Evolutionary conservation across 1,140 invertebrate species (phyloP).

Genomic region (Drosophila bocqueti): DNA sequence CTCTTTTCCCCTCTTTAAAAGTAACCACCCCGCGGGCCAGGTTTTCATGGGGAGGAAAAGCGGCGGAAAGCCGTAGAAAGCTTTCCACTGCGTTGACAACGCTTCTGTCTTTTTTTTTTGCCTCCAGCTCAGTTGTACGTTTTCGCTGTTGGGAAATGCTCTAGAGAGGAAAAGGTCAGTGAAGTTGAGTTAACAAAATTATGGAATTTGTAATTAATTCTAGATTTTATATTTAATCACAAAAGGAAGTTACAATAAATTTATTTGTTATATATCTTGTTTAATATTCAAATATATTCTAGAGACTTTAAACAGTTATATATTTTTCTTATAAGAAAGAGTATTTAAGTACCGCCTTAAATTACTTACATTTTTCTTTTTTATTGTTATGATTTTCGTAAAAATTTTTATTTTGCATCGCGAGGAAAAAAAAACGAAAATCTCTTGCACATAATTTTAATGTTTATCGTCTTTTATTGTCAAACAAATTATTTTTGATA

Average conservation of each 20-base stretch:
- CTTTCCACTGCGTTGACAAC: constrained; percentile 34
- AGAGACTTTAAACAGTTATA: background rate
- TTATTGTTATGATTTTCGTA: constrained; percentile 46
- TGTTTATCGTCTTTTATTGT: constrained; percentile 85
- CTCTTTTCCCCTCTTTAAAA: constrained; percentile 12
- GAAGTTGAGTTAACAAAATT: background rate
- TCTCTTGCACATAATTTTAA: constrained; percentile 83
- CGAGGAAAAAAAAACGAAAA: constrained; percentile 39
- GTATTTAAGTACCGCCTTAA: background rate
- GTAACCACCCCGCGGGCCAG: constrained; percentile 49
- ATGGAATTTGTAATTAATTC: background rate
- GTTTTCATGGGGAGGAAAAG: constrained; percentile 17
- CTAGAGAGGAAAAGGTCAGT: background rate
- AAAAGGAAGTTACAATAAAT: background rate
- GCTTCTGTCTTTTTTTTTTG: constrained; percentile 7
- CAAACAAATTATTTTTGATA: constrained; percentile 85
- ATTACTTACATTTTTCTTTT: background rate
- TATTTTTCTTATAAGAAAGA: constrained; percentile 4
- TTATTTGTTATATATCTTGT: background rate
- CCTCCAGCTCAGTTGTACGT: background rate
- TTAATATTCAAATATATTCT: background rate
- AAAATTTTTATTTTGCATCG: constrained; percentile 13
- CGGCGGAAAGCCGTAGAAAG: constrained; percentile 14
- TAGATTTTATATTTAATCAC: background rate
- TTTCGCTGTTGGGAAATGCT: constrained; percentile 13